Base-by-base conservation (phyloP, 2,888 invertebrate genomes). In the Drosophila anceps region DNA sequence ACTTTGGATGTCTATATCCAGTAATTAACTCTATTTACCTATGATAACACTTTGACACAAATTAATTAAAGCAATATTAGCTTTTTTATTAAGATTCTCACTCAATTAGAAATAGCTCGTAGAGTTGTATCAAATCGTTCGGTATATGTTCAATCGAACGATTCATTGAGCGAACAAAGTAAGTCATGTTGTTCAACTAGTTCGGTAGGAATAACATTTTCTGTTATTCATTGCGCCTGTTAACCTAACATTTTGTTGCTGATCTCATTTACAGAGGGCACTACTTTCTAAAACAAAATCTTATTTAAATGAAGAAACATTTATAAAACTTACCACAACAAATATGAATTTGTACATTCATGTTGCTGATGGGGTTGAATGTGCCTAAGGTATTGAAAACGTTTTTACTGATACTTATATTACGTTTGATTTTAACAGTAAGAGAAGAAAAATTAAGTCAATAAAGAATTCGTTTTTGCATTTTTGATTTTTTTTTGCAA, bases 51-150 rank as follows among this genome's bases (percentile, higher is more conserved):
- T 63, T 64, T 66, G 51, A 27, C 13, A 59, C 51, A 29, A 55
- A 58, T 48, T 50, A 5, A 5, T 24, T 50, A 7, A n/a, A 39
- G 12, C 24, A 58, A 51, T 61, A 60, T 67, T 65, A 8, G 35
- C 50, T 73, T 67, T 62, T 85, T 66, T 64, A 64, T 76, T 66
- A 70, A 76, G 53, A 79, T 62, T 61, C 58, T 60, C 62, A 51
- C 75, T 73, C 50, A 46, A 66, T 73, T 63, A 73, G 20, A 13
- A 35, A 15, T 43, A 27, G 37, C 35, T 46, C 44, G 18, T 27
- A 20, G 41, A 44, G 53, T 37, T 18, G 29, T 66, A 39, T 55
- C 18, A 24, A 37, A 43, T 20, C 24, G 39, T 29, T 72, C 33
- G 55, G 50, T 54, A 44, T 31, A 51, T 63, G 59, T 68, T 63